Evolutionary conservation across 2,888 invertebrate species (phyloP).

Genomic region (Agrypnus murinus): DNA sequence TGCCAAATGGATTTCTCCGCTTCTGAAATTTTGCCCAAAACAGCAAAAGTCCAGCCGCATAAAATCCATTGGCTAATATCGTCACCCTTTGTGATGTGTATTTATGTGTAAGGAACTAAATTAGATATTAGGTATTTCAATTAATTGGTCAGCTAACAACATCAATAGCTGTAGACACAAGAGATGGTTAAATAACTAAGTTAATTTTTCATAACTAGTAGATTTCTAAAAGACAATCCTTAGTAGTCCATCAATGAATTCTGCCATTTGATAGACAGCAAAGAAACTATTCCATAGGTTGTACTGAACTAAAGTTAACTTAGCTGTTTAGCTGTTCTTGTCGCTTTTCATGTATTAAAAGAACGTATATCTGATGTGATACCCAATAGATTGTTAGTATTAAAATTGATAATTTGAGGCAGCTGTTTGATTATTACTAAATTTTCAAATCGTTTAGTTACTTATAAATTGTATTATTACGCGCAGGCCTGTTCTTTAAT

Average conservation of each 20-base stretch:
- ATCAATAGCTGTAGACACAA: conserved; percentile 65
- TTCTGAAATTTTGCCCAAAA: not conserved
- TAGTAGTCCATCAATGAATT: not conserved
- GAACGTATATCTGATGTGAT: conserved; percentile 68
- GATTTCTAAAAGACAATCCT: conserved; percentile 47
- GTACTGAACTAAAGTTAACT: too few species aligned
- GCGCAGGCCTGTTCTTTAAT: conserved; percentile 35
- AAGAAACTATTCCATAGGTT: too few species aligned
- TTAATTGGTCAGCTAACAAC: conserved; percentile 65
- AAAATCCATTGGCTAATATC: conserved; percentile 43
- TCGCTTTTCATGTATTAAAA: conserved; percentile 67
- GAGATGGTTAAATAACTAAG: conserved; percentile 64
- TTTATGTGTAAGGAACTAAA: conserved; percentile 58
- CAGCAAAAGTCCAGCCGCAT: conserved; percentile 13
- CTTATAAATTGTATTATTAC: conserved; percentile 28
- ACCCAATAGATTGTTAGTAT: conserved; percentile 60
- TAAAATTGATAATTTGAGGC: conserved; percentile 36
- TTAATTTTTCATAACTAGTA: conserved; percentile 51
- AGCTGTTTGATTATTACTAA: conserved; percentile 32
- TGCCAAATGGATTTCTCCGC: conserved; percentile 27
- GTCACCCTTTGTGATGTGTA: conserved; percentile 51
- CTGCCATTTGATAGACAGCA: too few species aligned
- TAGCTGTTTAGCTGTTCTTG: conserved; percentile 65
- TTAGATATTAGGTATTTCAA: conserved; percentile 57
- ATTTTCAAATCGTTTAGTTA: conserved; percentile 1